Conservation (phyloP, 2,797 vertebrate genomes). For the Menidia menidia region DNA sequence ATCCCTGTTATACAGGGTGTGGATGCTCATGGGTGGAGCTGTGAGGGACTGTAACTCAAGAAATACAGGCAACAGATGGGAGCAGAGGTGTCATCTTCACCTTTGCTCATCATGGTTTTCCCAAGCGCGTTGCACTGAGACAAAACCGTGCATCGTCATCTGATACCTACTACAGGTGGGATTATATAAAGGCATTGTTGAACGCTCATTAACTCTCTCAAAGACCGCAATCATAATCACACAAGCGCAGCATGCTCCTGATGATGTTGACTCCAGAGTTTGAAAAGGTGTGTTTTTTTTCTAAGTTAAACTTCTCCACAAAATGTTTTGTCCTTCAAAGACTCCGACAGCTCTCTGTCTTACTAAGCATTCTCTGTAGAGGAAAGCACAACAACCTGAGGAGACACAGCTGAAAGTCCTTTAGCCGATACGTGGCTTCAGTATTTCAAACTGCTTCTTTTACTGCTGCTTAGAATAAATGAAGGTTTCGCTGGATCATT, state of each 20-base stretch:
- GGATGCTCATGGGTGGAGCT: constrained; percentile 42
- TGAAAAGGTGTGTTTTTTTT: not conserved
- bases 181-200: constrained; percentile 42
- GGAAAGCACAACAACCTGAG: too few species aligned
- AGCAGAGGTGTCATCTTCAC: constrained; percentile 70
- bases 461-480: too few species aligned
- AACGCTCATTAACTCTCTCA: constrained; percentile 35
- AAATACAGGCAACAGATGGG: constrained; percentile 71
- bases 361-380: too few species aligned
- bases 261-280: constrained; percentile 1
- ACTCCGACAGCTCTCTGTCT: too few species aligned
- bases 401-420: too few species aligned
- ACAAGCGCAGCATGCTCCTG: not conserved
- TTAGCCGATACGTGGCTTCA: too few species aligned
- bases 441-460: too few species aligned
- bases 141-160: constrained; percentile 32
- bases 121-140: constrained; percentile 19
- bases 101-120: constrained; percentile 56
- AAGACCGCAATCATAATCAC: constrained; percentile 12
- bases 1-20: constrained; percentile 42
- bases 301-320: not conserved
- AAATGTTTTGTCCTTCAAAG: too few species aligned
- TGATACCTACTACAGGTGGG: constrained; percentile 40
- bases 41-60: constrained; percentile 68
- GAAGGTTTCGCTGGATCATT: too few species aligned